phyloP scores from a whole-genome alignment of 2,797 vertebrate species.

The Chaunax sp. region DNA sequence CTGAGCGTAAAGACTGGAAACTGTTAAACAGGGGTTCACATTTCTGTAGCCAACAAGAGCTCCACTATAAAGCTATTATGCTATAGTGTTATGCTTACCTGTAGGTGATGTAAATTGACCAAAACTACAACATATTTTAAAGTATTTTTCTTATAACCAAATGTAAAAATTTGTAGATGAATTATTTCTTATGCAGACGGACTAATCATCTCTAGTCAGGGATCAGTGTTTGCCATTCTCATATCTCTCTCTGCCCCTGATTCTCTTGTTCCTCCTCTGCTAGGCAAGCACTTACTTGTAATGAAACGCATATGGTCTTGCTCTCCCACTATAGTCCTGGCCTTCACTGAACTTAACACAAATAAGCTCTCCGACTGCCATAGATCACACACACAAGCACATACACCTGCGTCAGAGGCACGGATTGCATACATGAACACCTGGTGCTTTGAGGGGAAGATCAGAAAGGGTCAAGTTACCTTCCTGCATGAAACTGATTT shows the following conservation, averaged over 20 bases:
- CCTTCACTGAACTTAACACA: slow-evolving; percentile 76
- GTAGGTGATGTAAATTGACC: background rate
- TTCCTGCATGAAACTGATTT: slow-evolving; percentile 71
- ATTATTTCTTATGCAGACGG: slow-evolving; percentile 11
- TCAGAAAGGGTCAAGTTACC: slow-evolving; percentile 67
- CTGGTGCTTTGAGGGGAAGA: slow-evolving; percentile 65
- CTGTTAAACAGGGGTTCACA: background rate
- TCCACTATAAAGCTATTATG: background rate
- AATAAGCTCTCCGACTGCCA: slow-evolving; percentile 75
- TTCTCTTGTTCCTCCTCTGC: slow-evolving; percentile 61
- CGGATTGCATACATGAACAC: slow-evolving; percentile 69
- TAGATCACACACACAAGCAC: slow-evolving; percentile 52
- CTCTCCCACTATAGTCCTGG: slow-evolving; percentile 65
- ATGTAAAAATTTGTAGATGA: background rate
- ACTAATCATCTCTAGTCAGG: slow-evolving; percentile 26
- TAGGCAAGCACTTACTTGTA: slow-evolving; percentile 62
- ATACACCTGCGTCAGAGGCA: slow-evolving; percentile 68
- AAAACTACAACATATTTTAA: background rate
- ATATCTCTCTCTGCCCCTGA: slow-evolving; percentile 10
- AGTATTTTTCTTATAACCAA: background rate
- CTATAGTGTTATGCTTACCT: background rate
- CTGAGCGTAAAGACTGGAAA: background rate
- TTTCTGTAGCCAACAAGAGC: background rate
- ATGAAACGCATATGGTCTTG: slow-evolving; percentile 76
- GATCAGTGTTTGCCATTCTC: slow-evolving; percentile 40